Evolutionary conservation across 2,888 invertebrate genomes (phyloP).

Genomic region (Epirrhoe alternata): DNA sequence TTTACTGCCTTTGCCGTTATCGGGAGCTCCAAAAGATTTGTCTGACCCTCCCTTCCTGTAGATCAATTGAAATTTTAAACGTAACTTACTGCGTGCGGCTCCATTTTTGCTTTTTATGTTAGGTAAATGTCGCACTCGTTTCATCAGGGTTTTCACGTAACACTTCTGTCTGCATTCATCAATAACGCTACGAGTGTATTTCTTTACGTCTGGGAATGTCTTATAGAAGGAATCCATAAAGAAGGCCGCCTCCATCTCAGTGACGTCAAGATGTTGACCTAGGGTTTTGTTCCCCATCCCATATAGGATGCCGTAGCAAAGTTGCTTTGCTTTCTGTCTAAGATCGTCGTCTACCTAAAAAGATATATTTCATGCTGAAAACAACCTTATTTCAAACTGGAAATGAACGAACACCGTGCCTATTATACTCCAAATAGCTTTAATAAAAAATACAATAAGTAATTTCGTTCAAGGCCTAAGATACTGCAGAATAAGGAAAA

Average conservation of each 20-base stretch:
- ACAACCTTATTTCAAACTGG: background rate
- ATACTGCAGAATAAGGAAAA: background rate
- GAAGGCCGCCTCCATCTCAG: conserved; percentile 90
- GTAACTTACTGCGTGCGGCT: conserved; percentile 12
- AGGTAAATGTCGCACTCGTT: conserved; percentile 91
- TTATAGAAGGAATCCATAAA: conserved; percentile 93
- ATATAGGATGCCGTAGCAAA: conserved; percentile 98
- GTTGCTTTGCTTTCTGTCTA: conserved; percentile 94
- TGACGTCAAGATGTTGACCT: conserved; percentile 91
- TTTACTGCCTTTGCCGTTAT: conserved; percentile 11
- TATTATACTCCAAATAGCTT: background rate
- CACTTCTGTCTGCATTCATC: conserved; percentile 89
- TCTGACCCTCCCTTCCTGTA: background rate
- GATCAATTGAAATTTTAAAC: background rate
- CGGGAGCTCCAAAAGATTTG: background rate
- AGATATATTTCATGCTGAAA: background rate
- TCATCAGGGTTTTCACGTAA: conserved; percentile 93
- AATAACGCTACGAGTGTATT: conserved; percentile 81
- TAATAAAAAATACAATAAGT: background rate
- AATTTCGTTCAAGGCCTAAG: background rate
- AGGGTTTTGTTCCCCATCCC: conserved; percentile 96
- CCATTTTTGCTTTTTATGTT: conserved; percentile 82
- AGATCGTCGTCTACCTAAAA: conserved; percentile 89
- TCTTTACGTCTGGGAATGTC: conserved; percentile 89
- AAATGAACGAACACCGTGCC: background rate